Base-by-base conservation (phyloP, 2,797 vertebrate genomes). In the Sarcophilus harrisii region DNA sequence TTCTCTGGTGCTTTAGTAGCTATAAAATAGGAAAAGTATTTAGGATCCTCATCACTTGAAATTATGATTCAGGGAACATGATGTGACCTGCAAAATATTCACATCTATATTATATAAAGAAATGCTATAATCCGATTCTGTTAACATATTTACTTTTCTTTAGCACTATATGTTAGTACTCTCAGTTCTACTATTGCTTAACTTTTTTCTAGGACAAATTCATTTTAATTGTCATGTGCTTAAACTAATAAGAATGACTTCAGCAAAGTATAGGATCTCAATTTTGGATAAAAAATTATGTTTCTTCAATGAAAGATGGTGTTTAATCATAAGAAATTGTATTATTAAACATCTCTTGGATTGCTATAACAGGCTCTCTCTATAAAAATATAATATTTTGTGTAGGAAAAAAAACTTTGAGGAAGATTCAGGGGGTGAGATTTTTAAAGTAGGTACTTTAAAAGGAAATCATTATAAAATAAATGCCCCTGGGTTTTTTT, bases 251-350 rank as follows among this genome's bases (percentile, higher is more conserved):
- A 94, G 55, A 92, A 55, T 92, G 30, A 92, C 57, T 94, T 95
- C 89, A 95, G 58, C 92, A 91, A 96, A 94, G 87, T 73, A 95
- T 57, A 58, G 38, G 6, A 60, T 94, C 24, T 87, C 93, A 94
- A 96, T 93, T 92, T 94, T 93, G 93, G 93, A 97, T 92, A 90
- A 91, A 49, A 73, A 87, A 94, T 92, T 95, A 81, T 54, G 94
- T 92, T n/a, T 93, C 28, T 87, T 92, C 32, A 93, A 91, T 66
- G 94, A 96, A 96, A 96, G 73, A n/a, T 93, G 66, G 92, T 91
- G 90, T 52, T 95, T 90, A 60, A 95, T 91, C 32, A 13, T 24
- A 91, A 94, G 32, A 38, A 62, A 57, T 45, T 10, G 27, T 95
- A 58, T 32, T 89, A 97, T 93, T 3, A 92, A 96, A 94, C 60